A percentile compares a stretch with the other conserved stretches of the same genome.
phyloP scores from a whole-genome alignment of 2,113 vertebrate genomes.

The Parotia lawesii region DNA sequence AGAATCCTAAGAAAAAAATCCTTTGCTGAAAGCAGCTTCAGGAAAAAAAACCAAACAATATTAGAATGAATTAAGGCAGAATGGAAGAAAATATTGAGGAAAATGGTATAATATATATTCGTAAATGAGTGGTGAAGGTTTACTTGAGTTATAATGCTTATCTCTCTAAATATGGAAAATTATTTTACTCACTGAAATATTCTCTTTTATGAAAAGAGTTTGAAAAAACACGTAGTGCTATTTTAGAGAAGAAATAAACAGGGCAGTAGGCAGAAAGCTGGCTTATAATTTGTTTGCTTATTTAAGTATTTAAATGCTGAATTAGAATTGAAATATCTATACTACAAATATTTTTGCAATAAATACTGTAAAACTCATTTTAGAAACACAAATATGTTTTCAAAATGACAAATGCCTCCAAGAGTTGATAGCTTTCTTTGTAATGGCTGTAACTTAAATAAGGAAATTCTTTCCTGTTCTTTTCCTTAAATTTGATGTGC shows the following conservation, averaged over 20 bases:
- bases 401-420: background rate
- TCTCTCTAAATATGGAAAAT: background rate
- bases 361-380: background rate
- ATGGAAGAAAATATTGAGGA: background rate
- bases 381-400: background rate
- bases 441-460: background rate
- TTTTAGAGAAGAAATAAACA: background rate
- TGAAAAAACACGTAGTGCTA: background rate
- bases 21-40: background rate
- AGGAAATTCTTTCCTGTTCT: background rate
- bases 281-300: background rate
- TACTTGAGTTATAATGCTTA: background rate
- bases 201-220: background rate
- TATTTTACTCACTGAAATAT: background rate
- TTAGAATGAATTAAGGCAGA: background rate
- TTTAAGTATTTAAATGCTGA: background rate
- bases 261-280: background rate
- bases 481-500: background rate
- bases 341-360: background rate
- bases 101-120: background rate
- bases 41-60: background rate
- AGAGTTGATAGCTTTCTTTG: background rate
- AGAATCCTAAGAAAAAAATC: background rate
- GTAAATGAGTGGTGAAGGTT: background rate
- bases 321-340: background rate